Percentiles rank a stretch among this genome's conserved stretches.
These are phyloP conservation scores for Prostheceraeus crozeri DNA, from an alignment of 2,888 invertebrate species.

Conservation along the genomic window DNA sequence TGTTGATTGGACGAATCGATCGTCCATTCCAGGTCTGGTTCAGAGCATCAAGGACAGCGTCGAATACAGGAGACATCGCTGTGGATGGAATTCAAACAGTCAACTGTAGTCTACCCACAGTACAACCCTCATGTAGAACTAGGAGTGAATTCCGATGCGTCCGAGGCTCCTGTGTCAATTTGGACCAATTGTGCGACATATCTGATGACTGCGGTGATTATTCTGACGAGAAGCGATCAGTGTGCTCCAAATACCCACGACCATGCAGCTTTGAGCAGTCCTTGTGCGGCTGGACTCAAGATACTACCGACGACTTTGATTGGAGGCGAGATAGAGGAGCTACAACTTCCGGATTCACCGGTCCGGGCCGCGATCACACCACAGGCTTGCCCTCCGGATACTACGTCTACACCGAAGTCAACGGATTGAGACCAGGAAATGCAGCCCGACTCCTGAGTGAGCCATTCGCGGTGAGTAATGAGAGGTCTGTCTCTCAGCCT, in stretches of 20 bases:
- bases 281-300: slow-evolving; percentile 42
- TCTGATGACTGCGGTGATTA: slow-evolving; percentile 46
- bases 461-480: too few species aligned
- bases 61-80: slow-evolving; percentile 50
- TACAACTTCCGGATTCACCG: slow-evolving; percentile 44
- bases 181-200: slow-evolving; percentile 48
- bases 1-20: slow-evolving; percentile 16
- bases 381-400: slow-evolving; percentile 44
- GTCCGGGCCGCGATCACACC: slow-evolving; percentile 51
- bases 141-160: slow-evolving; percentile 53
- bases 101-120: slow-evolving; percentile 43
- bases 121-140: slow-evolving; percentile 43
- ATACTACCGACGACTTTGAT: slow-evolving; percentile 46
- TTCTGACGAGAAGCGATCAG: slow-evolving; percentile 46
- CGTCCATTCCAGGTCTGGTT: background rate
- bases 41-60: slow-evolving; percentile 44
- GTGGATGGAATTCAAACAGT: slow-evolving; percentile 47
- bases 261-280: slow-evolving; percentile 31
- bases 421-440: too few species aligned
- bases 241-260: slow-evolving; percentile 1
- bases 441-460: background rate
- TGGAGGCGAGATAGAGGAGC: slow-evolving; percentile 44
- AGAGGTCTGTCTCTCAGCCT: too few species aligned
- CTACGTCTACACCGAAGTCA: slow-evolving; percentile 48
- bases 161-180: slow-evolving; percentile 54